These are phyloP conservation scores for Acrocyrtus sp. DNA, from an alignment of 2,888 invertebrate genomes.

Conservation along the genomic window DNA sequence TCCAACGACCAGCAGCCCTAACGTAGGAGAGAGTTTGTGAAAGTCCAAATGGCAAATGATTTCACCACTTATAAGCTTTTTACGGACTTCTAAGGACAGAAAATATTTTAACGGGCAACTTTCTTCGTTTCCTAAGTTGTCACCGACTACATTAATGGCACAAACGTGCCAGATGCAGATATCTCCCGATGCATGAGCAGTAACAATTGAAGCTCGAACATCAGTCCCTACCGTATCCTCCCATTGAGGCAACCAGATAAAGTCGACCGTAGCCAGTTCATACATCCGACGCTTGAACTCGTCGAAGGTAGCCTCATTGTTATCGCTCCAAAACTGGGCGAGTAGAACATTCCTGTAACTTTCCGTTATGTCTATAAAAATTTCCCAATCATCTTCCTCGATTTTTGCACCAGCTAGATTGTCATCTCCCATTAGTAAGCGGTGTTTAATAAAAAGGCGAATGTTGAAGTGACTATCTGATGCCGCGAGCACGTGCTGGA, in stretches of 20 bases:
- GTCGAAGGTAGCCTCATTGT: background rate
- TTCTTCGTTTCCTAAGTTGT: background rate
- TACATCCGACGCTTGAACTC: conserved; percentile 41
- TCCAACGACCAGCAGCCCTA: conserved; percentile 35
- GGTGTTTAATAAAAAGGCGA: conserved; percentile 11
- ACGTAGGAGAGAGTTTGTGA: conserved; percentile 14
- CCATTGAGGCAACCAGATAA: conserved; percentile 42
- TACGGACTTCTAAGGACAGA: conserved; percentile 24
- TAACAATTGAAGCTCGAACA: conserved; percentile 15
- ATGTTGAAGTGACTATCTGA: conserved; percentile 28
- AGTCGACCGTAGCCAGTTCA: conserved; percentile 41
- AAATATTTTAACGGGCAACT: too few species aligned
- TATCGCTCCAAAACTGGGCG: conserved; percentile 26
- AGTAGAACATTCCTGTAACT: conserved; percentile 38
- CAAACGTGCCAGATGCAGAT: conserved; percentile 46
- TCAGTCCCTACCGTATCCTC: conserved; percentile 9
- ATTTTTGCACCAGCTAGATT: background rate
- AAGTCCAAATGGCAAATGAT: conserved; percentile 9
- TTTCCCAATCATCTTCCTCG: conserved; percentile 32
- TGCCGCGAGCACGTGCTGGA: conserved; percentile 28
- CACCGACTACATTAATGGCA: background rate
- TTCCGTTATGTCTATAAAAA: conserved; percentile 28
- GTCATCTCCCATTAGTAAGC: too few species aligned
- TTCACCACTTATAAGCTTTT: conserved; percentile 17
- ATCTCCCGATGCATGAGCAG: conserved; percentile 44